Evolutionary conservation across 2,888 invertebrate species (phyloP), one percentile per base, ranked within the genome.

Genomic region (Hemicrepidius hirtus): DNA sequence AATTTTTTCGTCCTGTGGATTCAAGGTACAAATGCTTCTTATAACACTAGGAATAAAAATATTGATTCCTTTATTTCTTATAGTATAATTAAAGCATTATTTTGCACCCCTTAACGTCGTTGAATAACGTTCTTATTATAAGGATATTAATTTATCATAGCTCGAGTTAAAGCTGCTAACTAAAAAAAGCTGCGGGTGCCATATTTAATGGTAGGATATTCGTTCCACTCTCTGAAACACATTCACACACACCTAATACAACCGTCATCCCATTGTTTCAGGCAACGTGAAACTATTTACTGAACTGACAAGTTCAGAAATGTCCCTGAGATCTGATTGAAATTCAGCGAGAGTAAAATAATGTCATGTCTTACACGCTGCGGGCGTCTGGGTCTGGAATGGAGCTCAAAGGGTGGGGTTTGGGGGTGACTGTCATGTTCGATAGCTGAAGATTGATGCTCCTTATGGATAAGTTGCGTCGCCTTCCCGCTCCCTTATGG

Each of bases 381-480:
- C 76, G 76, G 79, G 78, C 79, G 77, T 77, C 76, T 72, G 73
- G 76, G 67, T 67, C 72, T 73, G 67, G 75, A 37, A 60, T 75
- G 74, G 75, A 72, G 73, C 71, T 67, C 65, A 68, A 46, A 24
- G 76, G 66, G 71, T 73, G 71, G 71, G 74, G 68, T 59, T 67
- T 68, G 71, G 73, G 76, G 77, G 74, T 55, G 76, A 74, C 77
- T 76, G 82, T 82, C 82, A 82, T 82, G 81, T 81, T 83, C 82
- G 82, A 82, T 83, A 82, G 81, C 82, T 81, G 79, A 82, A 83
- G 83, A 83, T 83, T 83, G 83, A 83, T 83, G 82, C 80, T 81
- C 80, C 80, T 82, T 80, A 81, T 80, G 82, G 82, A 80, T 81
- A 82, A 81, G 78, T 81, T 81, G 76, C 80, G 79, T 80, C 78